Evolutionary conservation across 1,140 invertebrate species (phyloP).

Genomic region (Pseudachorutes palmiensis): DNA sequence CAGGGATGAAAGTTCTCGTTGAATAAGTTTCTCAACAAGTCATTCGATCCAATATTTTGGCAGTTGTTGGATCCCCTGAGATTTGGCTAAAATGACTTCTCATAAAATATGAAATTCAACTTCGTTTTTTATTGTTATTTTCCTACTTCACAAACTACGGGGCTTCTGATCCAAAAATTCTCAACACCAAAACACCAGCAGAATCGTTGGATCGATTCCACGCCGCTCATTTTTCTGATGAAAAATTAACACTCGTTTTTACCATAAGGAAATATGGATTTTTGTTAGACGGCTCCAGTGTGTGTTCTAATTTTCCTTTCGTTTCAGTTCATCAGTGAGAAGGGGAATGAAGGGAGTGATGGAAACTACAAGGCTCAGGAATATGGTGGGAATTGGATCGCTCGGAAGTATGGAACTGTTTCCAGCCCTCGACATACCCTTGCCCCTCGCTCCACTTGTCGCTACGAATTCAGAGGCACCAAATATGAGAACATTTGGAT

Average conservation of each 20-base stretch:
- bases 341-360: conserved; percentile 44
- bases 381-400: conserved; percentile 41
- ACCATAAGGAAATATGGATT: too few species aligned
- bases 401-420: conserved; percentile 50
- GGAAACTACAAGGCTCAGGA: conserved; percentile 43
- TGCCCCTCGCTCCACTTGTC: conserved; percentile 74
- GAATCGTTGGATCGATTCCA: too few species aligned
- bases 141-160: neutral
- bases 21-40: conserved; percentile 1
- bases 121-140: neutral
- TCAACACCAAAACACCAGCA: too few species aligned
- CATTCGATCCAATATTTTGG: neutral
- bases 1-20: neutral
- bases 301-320: conserved; percentile 3
- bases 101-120: conserved; percentile 5
- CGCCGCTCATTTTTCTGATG: too few species aligned
- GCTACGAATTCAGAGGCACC: conserved; percentile 69
- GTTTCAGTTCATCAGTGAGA: conserved; percentile 47
- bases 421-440: conserved; percentile 71
- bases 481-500: conserved; percentile 73
- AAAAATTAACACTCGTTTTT: too few species aligned
- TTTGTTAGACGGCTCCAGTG: too few species aligned
- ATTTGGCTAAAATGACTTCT: neutral
- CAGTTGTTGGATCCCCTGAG: neutral
- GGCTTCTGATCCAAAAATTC: too few species aligned